Evolutionary conservation across 2,888 invertebrate species (phyloP), one percentile per base, ranked within the genome.

Genomic region (Ormyrus thymus): DNA sequence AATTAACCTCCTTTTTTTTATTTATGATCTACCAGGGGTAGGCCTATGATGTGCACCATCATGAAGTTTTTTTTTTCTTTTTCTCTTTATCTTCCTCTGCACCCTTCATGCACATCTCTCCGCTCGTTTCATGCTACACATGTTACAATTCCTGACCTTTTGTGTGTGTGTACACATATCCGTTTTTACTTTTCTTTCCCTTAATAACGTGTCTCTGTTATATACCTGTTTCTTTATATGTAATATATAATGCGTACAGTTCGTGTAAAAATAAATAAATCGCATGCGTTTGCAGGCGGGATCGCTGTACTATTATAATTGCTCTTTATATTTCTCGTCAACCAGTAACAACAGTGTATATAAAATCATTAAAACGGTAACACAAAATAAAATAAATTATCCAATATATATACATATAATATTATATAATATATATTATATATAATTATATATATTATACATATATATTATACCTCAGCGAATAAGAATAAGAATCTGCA

Each of bases 301-400:
- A 81, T 72, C 76, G 71, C 75, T 76, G 78, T 81, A 75, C 75
- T 76, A 79, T 72, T 78, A 78, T 83, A 83, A 82, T 83, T 83
- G 83, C 81, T 83, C 82, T 84, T 83, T 79, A 66, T 78, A 75
- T 82, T 82, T 83, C 84, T 83, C 82, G 82, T 84, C 82, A 85
- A 88, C 87, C 87, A 88, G 86, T 85, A 87, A 88, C 87, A 88
- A 88, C 88, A 87, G 85, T 81, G 84, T 87, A 88, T 85, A 87
- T 88, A 89, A 89, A 89, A 89, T 90, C 87, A 89, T 81, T 89
- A 89, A 90, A 90, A 90, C 88, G 87, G 87, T 88, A 89, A 90
- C 88, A 90, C 89, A 89, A 89, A 84, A 88, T 87, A 86, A 86
- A 88, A 89, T 88, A 89, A 90, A 89, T 89, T 89, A 89, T 89